Evolutionary conservation across 2,113 vertebrate genomes (phyloP), one percentile per base, ranked within the genome.

Genomic region (Speoplatyrhinus poulsoni): DNA sequence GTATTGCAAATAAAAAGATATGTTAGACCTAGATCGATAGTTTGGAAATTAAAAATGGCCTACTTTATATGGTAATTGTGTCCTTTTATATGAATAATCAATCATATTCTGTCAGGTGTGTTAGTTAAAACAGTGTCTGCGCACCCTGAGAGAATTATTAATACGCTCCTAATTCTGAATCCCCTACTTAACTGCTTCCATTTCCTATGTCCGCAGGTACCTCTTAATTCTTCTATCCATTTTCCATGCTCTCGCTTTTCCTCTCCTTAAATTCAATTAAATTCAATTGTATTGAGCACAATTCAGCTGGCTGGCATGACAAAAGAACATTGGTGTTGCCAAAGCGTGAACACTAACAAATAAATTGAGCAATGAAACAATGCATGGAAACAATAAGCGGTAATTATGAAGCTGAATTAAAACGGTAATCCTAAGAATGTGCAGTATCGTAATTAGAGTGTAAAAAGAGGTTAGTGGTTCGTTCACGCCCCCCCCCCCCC

Each of bases 291-390:
- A 73, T 83, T 70, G 63, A 73, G 79, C 69, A 56, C 77, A 80
- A 82, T 82, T 80, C 19, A 61, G 81, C 83, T 54, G 74, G 82
- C 75, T 82, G 85, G 80, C 84, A 76, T 82, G 82, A 90, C 83
- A 86, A 88, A 85, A 79, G 76, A 80, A 86, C 79, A 65, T 76
- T 85, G 74, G 76, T 63, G 80, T 82, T 65, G 72, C 66, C 78
- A 79, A 83, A 84, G 84, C 75, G 82, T 81, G 84, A 83, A 82
- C 69, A 77, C 81, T 90, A 86, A 87, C 85, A 90, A 84, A 88
- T 81, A 91, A 89, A 91, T 81, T 82, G 87, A 90, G 83, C 82
- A 68, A 79, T 83, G 75, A 86, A 87, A 90, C 82, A 90, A 88
- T 79, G 76, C 82, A 71, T 32, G 63, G 65, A 75, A 85, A 87